These are phyloP conservation scores for Acanthococcus lagerstroemiae DNA, from an alignment of 2,888 invertebrate genomes.

Conservation along the genomic window DNA sequence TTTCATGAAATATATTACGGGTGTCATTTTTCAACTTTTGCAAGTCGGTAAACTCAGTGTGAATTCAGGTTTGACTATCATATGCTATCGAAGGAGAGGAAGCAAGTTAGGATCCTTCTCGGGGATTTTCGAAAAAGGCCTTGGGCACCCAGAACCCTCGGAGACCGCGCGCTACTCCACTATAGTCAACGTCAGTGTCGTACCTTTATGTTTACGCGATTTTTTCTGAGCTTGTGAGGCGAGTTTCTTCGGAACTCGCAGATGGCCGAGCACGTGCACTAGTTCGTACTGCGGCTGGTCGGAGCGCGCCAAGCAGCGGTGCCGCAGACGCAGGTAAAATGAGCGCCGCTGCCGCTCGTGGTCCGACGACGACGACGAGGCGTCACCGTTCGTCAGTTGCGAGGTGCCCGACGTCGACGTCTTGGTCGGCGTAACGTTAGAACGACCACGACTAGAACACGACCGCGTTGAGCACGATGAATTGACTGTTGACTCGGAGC, in stretches of 20 bases:
- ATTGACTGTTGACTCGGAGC: not conserved
- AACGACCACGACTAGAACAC: not conserved
- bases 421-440: no score
- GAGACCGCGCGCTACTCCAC: no score
- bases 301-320: slow-evolving; percentile 44
- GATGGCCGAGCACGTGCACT: slow-evolving; percentile 44
- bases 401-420: not conserved
- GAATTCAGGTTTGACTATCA: no score
- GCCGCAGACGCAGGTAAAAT: slow-evolving; percentile 45
- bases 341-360: slow-evolving; percentile 42
- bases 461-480: not conserved
- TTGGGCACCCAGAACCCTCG: no score
- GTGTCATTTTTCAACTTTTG: no score
- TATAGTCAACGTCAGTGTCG: no score
- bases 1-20: no score
- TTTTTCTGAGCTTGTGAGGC: slow-evolving; percentile 11
- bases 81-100: no score
- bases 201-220: slow-evolving; percentile 39
- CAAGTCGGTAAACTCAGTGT: no score
- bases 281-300: slow-evolving; percentile 47
- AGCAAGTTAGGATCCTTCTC: no score
- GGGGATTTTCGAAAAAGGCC: no score
- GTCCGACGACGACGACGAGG: not conserved
- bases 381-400: not conserved
- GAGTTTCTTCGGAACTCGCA: slow-evolving; percentile 39